phyloP scores from a whole-genome alignment of 2,888 invertebrate genomes.

The Volucella inanis region DNA sequence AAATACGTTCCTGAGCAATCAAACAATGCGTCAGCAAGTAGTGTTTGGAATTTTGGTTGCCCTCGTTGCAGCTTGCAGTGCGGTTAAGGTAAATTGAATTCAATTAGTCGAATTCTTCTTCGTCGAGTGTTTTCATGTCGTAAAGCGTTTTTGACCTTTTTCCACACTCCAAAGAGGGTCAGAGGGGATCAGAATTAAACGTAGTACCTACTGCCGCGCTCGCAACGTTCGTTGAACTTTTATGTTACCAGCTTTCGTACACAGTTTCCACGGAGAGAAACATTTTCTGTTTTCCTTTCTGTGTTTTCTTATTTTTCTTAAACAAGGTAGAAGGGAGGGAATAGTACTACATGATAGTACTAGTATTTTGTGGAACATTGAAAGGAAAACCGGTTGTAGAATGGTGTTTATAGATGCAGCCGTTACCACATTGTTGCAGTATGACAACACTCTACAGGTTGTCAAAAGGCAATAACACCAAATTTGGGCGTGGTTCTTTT shows the following conservation, averaged over 20 bases:
- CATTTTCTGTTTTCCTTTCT: conserved; percentile 37
- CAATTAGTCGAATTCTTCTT: conserved; percentile 11
- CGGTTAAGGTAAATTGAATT: conserved; percentile 77
- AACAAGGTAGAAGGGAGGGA: neutral
- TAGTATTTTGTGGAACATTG: neutral
- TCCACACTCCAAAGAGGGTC: neutral
- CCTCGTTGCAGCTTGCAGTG: conserved; percentile 77
- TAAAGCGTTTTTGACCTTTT: conserved; percentile 38
- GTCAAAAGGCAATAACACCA: conserved; percentile 19
- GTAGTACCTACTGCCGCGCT: neutral
- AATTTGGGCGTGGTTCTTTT: conserved; percentile 45
- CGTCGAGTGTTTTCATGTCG: neutral
- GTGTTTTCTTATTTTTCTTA: conserved; percentile 24
- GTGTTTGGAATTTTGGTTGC: conserved; percentile 77
- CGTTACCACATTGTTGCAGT: conserved; percentile 14
- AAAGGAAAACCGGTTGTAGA: conserved; percentile 41
- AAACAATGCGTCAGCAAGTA: conserved; percentile 76
- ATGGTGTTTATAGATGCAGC: conserved; percentile 53
- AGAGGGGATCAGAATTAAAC: conserved; percentile 24
- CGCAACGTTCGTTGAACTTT: conserved; percentile 45
- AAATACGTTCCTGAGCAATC: conserved; percentile 1
- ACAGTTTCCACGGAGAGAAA: conserved; percentile 12
- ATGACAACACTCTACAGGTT: conserved; percentile 9
- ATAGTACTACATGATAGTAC: neutral
- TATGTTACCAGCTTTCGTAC: neutral